These are phyloP conservation scores for Lysandra bellargus DNA, from an alignment of 2,888 invertebrate species.

Conservation along the genomic window DNA sequence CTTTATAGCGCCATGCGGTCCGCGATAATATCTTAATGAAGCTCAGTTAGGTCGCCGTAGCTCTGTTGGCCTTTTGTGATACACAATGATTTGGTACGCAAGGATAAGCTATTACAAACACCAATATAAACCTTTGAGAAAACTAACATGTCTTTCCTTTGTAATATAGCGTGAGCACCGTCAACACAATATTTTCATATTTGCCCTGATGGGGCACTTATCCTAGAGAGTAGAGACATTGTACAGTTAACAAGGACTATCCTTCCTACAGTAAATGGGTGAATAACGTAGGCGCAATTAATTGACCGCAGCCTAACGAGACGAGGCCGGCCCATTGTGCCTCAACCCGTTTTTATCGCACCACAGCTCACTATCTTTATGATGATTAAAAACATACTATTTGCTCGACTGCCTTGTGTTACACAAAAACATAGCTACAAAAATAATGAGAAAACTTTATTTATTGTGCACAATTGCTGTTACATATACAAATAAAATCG, in stretches of 20 bases:
- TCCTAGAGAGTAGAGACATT: neutral
- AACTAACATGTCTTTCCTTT: neutral
- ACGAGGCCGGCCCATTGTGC: conserved; percentile 29
- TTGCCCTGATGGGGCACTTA: no score
- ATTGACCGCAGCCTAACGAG: conserved; percentile 37
- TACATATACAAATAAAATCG: neutral
- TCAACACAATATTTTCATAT: no score
- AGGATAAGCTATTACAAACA: neutral
- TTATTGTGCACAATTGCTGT: neutral
- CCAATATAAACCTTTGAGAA: neutral
- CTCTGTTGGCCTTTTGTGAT: conserved; percentile 22
- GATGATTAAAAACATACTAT: conserved; percentile 12
- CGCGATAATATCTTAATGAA: conserved; percentile 39
- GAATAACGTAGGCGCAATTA: conserved; percentile 31
- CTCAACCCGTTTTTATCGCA: conserved; percentile 19
- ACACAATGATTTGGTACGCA: neutral
- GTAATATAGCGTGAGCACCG: no score
- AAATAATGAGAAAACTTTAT: neutral
- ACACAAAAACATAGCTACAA: neutral
- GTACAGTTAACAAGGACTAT: neutral
- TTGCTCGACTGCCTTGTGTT: neutral
- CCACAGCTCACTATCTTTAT: conserved; percentile 1
- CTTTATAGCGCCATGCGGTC: conserved; percentile 15
- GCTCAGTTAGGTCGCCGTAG: conserved; percentile 30
- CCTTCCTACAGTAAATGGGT: neutral